Evolutionary conservation across 2,888 invertebrate species (phyloP).

Genomic region (Alcis repandata): DNA sequence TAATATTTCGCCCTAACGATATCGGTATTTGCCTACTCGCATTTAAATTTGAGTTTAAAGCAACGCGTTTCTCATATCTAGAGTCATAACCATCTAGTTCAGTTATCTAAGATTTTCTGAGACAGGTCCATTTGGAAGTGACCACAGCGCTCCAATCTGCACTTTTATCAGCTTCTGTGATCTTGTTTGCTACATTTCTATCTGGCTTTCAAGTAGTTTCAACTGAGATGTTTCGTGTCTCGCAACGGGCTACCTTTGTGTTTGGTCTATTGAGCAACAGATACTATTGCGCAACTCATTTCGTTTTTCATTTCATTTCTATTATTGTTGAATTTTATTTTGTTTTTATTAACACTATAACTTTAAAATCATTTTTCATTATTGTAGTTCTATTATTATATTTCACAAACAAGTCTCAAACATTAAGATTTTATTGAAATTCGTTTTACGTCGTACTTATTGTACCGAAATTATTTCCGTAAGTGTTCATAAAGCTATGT

Average conservation of each 20-base stretch:
- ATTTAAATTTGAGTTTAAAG: constrained; percentile 1
- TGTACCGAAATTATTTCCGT: background rate
- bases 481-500: background rate
- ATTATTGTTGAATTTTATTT: background rate
- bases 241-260: constrained; percentile 37
- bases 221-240: constrained; percentile 37
- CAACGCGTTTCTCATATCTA: constrained; percentile 43
- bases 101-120: constrained; percentile 51
- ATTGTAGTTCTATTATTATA: no score
- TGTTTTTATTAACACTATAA: background rate
- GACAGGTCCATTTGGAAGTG: constrained; percentile 52
- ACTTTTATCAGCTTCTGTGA: constrained; percentile 47
- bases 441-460: background rate
- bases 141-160: constrained; percentile 36
- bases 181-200: constrained; percentile 46
- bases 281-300: constrained; percentile 26
- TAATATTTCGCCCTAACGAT: constrained; percentile 3
- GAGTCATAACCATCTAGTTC: constrained; percentile 58
- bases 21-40: background rate
- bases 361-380: no score
- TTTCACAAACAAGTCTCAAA: no score
- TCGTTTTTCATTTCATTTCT: constrained; percentile 11
- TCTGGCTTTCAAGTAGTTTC: constrained; percentile 41
- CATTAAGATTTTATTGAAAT: no score
- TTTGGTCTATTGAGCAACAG: constrained; percentile 31